Evolutionary conservation across 2,797 vertebrate genomes (phyloP), one percentile per base, ranked within the genome.

Genomic region (Apogon hyalosoma): DNA sequence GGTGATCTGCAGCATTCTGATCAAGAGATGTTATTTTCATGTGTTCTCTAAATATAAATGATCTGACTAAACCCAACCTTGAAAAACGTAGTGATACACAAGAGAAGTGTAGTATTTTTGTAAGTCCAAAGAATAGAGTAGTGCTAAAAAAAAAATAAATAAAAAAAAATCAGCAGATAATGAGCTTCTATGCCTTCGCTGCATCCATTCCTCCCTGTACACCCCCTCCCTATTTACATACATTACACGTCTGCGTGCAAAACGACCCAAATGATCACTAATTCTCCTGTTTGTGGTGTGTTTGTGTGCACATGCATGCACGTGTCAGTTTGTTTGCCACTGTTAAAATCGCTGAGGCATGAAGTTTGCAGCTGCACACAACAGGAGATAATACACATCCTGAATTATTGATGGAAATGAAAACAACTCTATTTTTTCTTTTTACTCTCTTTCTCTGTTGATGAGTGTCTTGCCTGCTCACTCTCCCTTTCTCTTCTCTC

Each of bases 361-460:
- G 66, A 85, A 66, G 70, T 86, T 78, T 79, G 79, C 85, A 81
- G 60, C 66, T 67, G 55, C 73, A 86, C 79, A 86, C 72, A 84
- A 61, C 74, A 83, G 79, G 79, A 87, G 70, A 87, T 85, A 89
- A 89, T 83, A 88, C 73, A 84, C 77, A 77, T 49, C 50, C 59
- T 90, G 80, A 90, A 92, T 91, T 87, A 92, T 90, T 89, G 67
- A 91, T 89, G 65, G 64, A 82, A 86, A 90, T 90, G 57, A 86
- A 89, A 90, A 90, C 76, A 84, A 78, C 65, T 77, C 73, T 31
- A 49, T 72, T 83, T 68, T 87, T 75, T 60, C 46, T 77, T 56
- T 66, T 18, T 69, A 14, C 12, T 59, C 49, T 69, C 36, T 72
- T 60, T 41, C 45, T 60, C 31, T 59, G 46, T 63, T 33, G 6